Evolutionary conservation across 2,888 invertebrate species (phyloP), one percentile per base, ranked within the genome.

Genomic region (Desoria tigrina): DNA sequence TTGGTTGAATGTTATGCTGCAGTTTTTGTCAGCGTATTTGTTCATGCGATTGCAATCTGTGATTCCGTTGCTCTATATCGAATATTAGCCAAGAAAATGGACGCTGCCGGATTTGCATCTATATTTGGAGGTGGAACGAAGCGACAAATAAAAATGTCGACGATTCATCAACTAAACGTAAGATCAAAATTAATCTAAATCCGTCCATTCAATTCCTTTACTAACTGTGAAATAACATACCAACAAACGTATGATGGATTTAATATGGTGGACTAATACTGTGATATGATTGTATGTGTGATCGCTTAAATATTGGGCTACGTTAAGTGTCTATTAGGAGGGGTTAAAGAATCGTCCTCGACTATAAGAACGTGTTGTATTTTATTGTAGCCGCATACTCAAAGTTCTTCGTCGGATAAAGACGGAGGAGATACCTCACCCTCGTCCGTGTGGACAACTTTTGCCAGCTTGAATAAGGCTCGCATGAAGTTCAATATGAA

Each of bases 1-100:
- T 84, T 99, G 23, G 90, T 92, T 62, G 98, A 99, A 81, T 88
- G 94, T 0, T 94, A 96, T 81, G 88, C 94, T 23, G 92, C 95
- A 0, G 93, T 97, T 6, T 97, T 90, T 80, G 86, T 94, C 80
- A 93, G 96, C 32, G 82, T 99, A 50, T 85, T 98, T 69, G 89
- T 95, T 67, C 96, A 97, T 82, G 95, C 95, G 2, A 80, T 98
- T 59, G 89, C 93, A 21, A 92, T 94, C 2, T 90, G 94, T 77
- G 98, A 99, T 82, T 90, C 95, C 68, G 92, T 95, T 68, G 88
- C 97, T 76, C 83, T 99, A 67, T 93, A 89, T 79, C 85, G 94
- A 18, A 86, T 97, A 11, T 86, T 90, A 1, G 93, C 93, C 0
- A 93, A 94, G 78, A 84, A 84, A 63, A 90, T 95, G 66, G 86